These are phyloP conservation scores for Cephalopterus ornatus DNA, from an alignment of 2,113 vertebrate species.

Conservation along the genomic window DNA sequence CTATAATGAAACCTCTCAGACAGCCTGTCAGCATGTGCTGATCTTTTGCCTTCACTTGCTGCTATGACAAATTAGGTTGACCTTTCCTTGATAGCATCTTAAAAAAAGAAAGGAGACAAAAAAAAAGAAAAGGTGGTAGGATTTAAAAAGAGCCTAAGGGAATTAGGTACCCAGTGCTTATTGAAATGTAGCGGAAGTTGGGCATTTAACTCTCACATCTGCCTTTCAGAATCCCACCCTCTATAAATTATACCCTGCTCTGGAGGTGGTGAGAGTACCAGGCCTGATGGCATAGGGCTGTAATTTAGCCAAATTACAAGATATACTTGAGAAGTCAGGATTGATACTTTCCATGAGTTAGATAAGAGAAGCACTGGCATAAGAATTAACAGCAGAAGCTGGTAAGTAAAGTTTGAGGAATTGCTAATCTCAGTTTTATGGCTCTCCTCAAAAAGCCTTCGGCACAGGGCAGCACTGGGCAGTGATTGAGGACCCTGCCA, in stretches of 20 bases:
- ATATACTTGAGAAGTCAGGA: background rate
- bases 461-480: background rate
- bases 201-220: background rate
- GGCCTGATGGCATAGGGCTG: background rate
- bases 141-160: background rate
- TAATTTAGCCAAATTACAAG: background rate
- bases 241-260: background rate
- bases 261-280: background rate
- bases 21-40: constrained; percentile 59
- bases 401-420: background rate
- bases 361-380: background rate
- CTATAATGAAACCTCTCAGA: constrained; percentile 67
- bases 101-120: background rate
- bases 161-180: background rate
- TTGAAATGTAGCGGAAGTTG: background rate
- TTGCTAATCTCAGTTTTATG: background rate
- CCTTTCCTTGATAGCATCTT: constrained; percentile 48
- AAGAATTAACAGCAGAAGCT: background rate
- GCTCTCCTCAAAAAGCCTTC: background rate
- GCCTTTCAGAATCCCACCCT: background rate
- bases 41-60: constrained; percentile 64
- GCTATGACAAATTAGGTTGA: constrained; percentile 67
- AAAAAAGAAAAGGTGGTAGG: background rate
- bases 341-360: background rate
- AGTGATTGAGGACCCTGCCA: constrained; percentile 12